These are phyloP conservation scores for Limnephilus rhombicus DNA, from an alignment of 2,888 invertebrate species.

Conservation along the genomic window DNA sequence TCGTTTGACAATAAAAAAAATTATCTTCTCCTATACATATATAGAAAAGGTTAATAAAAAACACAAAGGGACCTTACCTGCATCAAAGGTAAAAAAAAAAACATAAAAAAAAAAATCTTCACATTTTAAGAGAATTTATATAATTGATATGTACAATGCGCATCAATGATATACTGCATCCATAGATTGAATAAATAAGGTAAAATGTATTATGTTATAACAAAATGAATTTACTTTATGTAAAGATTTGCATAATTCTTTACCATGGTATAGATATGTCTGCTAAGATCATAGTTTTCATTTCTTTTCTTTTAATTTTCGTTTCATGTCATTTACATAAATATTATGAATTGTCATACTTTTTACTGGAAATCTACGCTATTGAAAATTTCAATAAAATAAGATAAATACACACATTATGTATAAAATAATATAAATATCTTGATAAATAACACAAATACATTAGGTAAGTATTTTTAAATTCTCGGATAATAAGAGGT, in stretches of 20 bases:
- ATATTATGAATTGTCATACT: not conserved
- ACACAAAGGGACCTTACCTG: too few relatives aligned
- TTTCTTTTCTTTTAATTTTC: too few relatives aligned
- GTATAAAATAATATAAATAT: not conserved
- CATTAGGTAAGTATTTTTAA: not conserved
- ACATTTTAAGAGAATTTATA: too few relatives aligned
- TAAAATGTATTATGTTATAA: not conserved
- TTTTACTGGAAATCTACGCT: not conserved
- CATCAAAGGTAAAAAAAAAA: too few relatives aligned
- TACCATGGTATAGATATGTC: not conserved
- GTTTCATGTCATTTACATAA: too few relatives aligned
- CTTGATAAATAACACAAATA: not conserved
- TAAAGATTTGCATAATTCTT: not conserved
- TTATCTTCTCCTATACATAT: not conserved
- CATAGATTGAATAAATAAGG: too few relatives aligned
- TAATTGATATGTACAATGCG: too few relatives aligned
- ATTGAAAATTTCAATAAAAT: not conserved
- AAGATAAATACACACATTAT: not conserved
- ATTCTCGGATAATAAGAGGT: too few relatives aligned
- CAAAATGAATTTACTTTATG: not conserved
- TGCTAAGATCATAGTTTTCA: not conserved
- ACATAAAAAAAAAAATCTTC: not conserved
- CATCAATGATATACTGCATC: too few relatives aligned
- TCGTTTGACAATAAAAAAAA: not conserved
- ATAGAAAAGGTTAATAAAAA: not conserved